Conservation (phyloP, 2,888 invertebrate species). For the Mactromeris polynyma region DNA sequence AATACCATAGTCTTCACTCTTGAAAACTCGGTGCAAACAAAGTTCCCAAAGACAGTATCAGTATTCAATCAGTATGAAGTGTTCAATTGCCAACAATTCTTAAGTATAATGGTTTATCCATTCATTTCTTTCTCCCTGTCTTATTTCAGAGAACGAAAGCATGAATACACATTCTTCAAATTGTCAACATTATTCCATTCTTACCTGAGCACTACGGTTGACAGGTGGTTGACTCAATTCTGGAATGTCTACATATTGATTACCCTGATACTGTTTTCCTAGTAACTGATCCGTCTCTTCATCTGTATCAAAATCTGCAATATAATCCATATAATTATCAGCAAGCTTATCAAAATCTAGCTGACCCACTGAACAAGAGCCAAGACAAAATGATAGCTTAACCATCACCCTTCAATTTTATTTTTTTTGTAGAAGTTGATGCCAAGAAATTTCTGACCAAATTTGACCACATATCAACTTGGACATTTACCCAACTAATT, state of each 20-base stretch:
- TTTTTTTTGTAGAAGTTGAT: too few relatives aligned
- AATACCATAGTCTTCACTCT: too few relatives aligned
- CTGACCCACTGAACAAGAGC: neutral
- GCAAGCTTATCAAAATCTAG: neutral
- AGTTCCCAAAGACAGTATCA: too few relatives aligned
- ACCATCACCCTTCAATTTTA: too few relatives aligned
- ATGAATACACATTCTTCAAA: neutral
- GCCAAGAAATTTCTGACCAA: too few relatives aligned
- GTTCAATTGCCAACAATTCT: too few relatives aligned
- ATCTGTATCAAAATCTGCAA: slow-evolving; percentile 94
- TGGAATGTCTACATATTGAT: slow-evolving; percentile 86
- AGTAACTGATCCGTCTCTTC: slow-evolving; percentile 98
- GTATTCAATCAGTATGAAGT: too few relatives aligned
- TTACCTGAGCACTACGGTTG: slow-evolving; percentile 79
- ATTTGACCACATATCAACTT: too few relatives aligned
- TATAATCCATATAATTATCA: neutral
- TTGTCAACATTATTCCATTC: neutral
- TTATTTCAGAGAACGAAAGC: neutral
- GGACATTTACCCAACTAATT: too few relatives aligned
- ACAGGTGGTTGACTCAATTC: slow-evolving; percentile 83
- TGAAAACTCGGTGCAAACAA: too few relatives aligned
- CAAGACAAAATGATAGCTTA: neutral
- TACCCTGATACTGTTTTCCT: slow-evolving; percentile 92
- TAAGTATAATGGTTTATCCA: too few relatives aligned
- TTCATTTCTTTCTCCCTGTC: too few relatives aligned